Evolutionary conservation across 2,888 invertebrate genomes (phyloP).

Genomic region (Dysmachus trigonus): DNA sequence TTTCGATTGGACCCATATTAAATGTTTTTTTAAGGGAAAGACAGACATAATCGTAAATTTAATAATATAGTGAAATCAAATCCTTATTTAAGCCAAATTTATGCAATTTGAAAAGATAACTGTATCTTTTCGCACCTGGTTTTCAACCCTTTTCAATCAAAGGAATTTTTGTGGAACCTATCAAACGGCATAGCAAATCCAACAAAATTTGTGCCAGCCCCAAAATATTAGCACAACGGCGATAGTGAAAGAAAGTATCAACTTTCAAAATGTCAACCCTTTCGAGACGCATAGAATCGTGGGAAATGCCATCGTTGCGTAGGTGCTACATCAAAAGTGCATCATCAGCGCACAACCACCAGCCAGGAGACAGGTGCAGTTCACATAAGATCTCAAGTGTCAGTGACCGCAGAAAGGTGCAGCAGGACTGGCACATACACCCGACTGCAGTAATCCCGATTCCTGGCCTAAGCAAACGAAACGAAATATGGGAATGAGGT

Average conservation of each 20-base stretch:
- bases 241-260: not conserved
- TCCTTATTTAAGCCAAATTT: not conserved
- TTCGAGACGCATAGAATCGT: not conserved
- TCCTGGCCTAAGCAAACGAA: slow-evolving; percentile 8
- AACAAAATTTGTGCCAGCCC: not conserved
- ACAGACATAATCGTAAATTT: not conserved
- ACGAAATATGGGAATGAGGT: slow-evolving; percentile 34
- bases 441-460: not conserved
- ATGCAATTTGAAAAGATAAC: not conserved
- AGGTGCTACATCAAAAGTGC: not conserved
- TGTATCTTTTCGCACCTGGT: not conserved
- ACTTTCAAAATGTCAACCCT: slow-evolving; percentile 11
- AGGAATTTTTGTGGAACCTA: not conserved
- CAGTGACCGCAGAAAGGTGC: slow-evolving; percentile 42
- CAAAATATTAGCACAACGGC: not conserved
- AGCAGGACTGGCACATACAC: not conserved
- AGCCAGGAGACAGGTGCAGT: slow-evolving; percentile 35
- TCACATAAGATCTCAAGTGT: slow-evolving; percentile 35
- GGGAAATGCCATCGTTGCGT: slow-evolving; percentile 22
- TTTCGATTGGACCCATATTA: no score
- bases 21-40: not conserved
- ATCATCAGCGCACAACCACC: not conserved
- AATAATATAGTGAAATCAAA: not conserved
- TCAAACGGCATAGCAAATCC: no score
- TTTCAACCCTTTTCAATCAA: not conserved